Percentiles rank a stretch among this genome's conserved stretches.
Evolutionary conservation across 2,888 invertebrate genomes (phyloP).

Genomic region (Oeneis ivallda): DNA sequence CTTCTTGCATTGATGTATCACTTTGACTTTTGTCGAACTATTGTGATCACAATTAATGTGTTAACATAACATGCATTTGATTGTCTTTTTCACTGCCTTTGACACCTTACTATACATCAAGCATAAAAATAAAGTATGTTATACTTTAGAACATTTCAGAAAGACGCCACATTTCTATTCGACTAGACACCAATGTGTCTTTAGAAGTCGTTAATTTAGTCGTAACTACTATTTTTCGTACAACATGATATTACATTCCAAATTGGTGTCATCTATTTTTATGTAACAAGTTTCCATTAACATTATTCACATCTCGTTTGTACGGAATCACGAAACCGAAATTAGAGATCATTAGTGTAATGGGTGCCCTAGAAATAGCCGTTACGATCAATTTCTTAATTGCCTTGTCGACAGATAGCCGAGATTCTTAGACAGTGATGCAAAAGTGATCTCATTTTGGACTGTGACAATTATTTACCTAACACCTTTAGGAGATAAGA

Average conservation of each 20-base stretch:
- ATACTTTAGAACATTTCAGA: not conserved
- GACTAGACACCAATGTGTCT: not conserved
- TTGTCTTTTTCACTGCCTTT: too few relatives aligned
- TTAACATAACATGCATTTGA: too few relatives aligned
- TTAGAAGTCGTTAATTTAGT: not conserved
- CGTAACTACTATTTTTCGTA: not conserved
- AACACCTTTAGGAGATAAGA: slow-evolving; percentile 31
- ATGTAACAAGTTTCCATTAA: slow-evolving; percentile 21
- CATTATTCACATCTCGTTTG: slow-evolving; percentile 33
- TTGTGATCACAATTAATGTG: too few relatives aligned
- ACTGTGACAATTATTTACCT: slow-evolving; percentile 36
- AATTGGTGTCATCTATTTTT: slow-evolving; percentile 24
- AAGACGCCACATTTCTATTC: not conserved
- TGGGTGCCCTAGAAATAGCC: slow-evolving; percentile 68
- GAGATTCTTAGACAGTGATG: slow-evolving; percentile 74
- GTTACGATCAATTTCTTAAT: slow-evolving; percentile 78
- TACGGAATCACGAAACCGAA: slow-evolving; percentile 47
- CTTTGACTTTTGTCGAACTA: too few relatives aligned
- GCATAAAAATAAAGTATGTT: too few relatives aligned
- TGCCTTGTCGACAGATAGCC: slow-evolving; percentile 60
- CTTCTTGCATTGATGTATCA: too few relatives aligned
- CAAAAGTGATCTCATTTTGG: slow-evolving; percentile 65
- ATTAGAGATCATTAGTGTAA: slow-evolving; percentile 72
- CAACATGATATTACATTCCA: not conserved
- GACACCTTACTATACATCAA: too few relatives aligned